These are phyloP conservation scores for Dione vanillae DNA, from an alignment of 2,888 invertebrate genomes.

Conservation along the genomic window DNA sequence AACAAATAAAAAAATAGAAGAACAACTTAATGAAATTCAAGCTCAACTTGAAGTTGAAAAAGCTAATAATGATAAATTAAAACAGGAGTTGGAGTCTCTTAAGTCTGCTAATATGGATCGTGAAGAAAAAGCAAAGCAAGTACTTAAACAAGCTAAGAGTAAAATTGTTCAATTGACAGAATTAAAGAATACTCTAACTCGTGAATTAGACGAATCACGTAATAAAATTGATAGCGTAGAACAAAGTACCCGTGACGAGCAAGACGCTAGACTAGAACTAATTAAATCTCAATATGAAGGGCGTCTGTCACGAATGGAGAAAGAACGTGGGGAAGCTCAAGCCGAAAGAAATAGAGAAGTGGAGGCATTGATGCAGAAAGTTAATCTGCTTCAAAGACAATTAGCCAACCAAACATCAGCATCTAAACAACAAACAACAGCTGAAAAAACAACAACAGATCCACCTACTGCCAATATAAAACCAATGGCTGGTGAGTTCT, in stretches of 20 bases:
- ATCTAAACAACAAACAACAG: slow-evolving; percentile 85
- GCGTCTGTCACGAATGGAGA: slow-evolving; percentile 87
- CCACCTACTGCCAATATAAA: slow-evolving; percentile 95
- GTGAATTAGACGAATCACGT: slow-evolving; percentile 84
- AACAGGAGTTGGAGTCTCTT: slow-evolving; percentile 86
- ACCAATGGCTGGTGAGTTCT: slow-evolving; percentile 91
- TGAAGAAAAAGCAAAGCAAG: slow-evolving; percentile 86
- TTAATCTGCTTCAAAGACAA: slow-evolving; percentile 88
- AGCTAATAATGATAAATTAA: slow-evolving; percentile 86
- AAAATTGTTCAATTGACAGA: slow-evolving; percentile 90
- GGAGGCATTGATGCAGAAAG: slow-evolving; percentile 88
- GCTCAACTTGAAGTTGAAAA: slow-evolving; percentile 75
- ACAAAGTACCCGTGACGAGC: slow-evolving; percentile 82
- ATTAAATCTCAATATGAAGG: slow-evolving; percentile 89
- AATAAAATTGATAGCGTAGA: slow-evolving; percentile 78
- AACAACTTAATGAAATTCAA: slow-evolving; percentile 73
- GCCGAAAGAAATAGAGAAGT: slow-evolving; percentile 86
- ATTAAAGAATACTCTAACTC: slow-evolving; percentile 85
- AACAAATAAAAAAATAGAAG: slow-evolving; percentile 81
- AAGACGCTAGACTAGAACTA: slow-evolving; percentile 83
- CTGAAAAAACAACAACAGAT: slow-evolving; percentile 84
- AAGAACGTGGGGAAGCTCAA: slow-evolving; percentile 87
- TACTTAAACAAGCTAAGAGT: slow-evolving; percentile 89
- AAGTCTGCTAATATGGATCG: slow-evolving; percentile 83
- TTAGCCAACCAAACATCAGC: slow-evolving; percentile 88